Evolutionary conservation across 2,113 vertebrate species (phyloP).

Genomic region (Eubucco bourcierii): DNA sequence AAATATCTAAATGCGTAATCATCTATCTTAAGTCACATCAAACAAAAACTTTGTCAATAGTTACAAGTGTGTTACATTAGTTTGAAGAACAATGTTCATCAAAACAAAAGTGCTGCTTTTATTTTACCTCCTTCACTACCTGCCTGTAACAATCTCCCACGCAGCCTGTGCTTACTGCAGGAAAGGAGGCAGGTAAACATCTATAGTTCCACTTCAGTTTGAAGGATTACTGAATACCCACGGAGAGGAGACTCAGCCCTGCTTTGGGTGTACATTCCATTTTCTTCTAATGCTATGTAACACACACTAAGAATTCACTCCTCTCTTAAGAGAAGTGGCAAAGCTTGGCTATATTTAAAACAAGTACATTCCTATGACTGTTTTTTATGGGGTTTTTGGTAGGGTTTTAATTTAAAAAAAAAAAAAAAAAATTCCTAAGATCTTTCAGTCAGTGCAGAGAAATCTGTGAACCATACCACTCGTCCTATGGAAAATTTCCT

Average conservation of each 20-base stretch:
- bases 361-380: background rate
- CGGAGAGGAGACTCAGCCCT: background rate
- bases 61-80: constrained; percentile 9
- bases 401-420: background rate
- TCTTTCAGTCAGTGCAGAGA: background rate
- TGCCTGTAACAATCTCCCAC: background rate
- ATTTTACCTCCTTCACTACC: background rate
- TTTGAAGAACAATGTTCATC: constrained; percentile 17
- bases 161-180: background rate
- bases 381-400: no score
- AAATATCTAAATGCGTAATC: constrained; percentile 52
- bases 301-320: background rate
- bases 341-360: background rate
- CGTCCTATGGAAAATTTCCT: background rate
- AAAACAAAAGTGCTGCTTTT: constrained; percentile 25
- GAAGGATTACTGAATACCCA: background rate
- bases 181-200: background rate
- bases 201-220: background rate
- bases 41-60: constrained; percentile 60
- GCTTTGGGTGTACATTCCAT: background rate
- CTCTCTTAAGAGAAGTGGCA: background rate
- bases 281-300: background rate
- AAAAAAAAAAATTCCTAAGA: background rate
- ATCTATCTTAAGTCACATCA: background rate
- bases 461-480: background rate